Evolutionary conservation across 2,888 invertebrate species (phyloP).

Genomic region (Campoplex capitator): DNA sequence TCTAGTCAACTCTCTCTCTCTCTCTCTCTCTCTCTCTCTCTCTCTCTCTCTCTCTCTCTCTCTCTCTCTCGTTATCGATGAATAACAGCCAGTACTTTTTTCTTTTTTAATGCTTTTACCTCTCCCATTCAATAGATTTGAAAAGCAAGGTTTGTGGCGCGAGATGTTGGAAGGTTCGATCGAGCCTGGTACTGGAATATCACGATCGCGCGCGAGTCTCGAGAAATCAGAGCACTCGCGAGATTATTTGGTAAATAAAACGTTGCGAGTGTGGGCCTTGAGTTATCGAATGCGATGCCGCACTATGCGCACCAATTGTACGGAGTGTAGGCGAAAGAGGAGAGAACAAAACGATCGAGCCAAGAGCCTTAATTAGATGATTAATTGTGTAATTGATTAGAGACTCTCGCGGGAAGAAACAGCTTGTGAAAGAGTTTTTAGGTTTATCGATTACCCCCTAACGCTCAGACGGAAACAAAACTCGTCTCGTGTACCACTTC

Average conservation of each 20-base stretch:
- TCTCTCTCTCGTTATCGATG: slow-evolving; percentile 56
- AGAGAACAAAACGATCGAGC: slow-evolving; percentile 67
- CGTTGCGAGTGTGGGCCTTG: slow-evolving; percentile 63
- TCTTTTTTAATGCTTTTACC: slow-evolving; percentile 10
- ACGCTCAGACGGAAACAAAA: slow-evolving; percentile 72
- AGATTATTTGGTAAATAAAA: slow-evolving; percentile 75
- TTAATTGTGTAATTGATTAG: slow-evolving; percentile 80
- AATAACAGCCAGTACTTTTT: slow-evolving; percentile 51
- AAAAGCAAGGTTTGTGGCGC: slow-evolving; percentile 61
- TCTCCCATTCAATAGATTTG: slow-evolving; percentile 55
- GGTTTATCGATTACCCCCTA: slow-evolving; percentile 77
- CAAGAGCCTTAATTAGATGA: slow-evolving; percentile 80
- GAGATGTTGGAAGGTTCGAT: slow-evolving; percentile 53
- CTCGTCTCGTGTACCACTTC: slow-evolving; percentile 65
- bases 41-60: slow-evolving; percentile 47
- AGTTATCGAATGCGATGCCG: slow-evolving; percentile 59
- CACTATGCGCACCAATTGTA: slow-evolving; percentile 38
- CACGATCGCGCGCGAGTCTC: slow-evolving; percentile 61
- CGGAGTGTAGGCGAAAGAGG: slow-evolving; percentile 6
- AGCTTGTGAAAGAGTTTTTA: slow-evolving; percentile 72
- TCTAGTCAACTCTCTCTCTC: slow-evolving; percentile 40
- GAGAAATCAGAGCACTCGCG: slow-evolving; percentile 58
- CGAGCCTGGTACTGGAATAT: slow-evolving; percentile 61
- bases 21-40: slow-evolving; percentile 43
- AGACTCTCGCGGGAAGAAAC: slow-evolving; percentile 58